A percentile compares a stretch with the other conserved stretches of the same genome.
These are phyloP conservation scores for Antechinus stuartii DNA, from an alignment of 2,113 vertebrate genomes.

Conservation along the genomic window DNA sequence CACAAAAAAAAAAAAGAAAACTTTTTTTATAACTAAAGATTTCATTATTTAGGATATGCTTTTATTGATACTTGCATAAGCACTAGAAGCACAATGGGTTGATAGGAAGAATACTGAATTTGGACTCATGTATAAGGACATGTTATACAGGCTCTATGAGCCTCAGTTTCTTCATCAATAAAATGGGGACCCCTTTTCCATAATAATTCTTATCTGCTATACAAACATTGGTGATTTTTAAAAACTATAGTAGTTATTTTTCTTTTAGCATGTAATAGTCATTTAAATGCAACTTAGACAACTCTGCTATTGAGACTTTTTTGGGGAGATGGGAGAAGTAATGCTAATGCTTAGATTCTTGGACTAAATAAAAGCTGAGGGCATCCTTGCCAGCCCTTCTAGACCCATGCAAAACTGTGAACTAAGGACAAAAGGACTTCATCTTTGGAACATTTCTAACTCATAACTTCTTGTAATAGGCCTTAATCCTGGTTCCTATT, in stretches of 20 bases:
- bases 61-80: not conserved
- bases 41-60: not conserved
- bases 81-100: not conserved
- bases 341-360: conserved; percentile 5
- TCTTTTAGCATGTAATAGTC: not conserved
- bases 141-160: not conserved
- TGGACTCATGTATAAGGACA: not conserved
- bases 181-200: not conserved
- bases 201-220: not conserved
- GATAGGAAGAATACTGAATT: not conserved
- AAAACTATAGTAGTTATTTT: not conserved
- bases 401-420: not conserved
- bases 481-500: conserved; percentile 5
- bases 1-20: too few species aligned
- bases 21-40: not conserved
- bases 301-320: not conserved
- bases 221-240: not conserved
- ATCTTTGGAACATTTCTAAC: not conserved
- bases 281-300: not conserved
- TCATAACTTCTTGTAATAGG: not conserved
- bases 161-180: not conserved
- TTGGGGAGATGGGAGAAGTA: not conserved
- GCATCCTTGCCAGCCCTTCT: not conserved
- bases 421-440: not conserved
- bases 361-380: not conserved